phyloP scores from a whole-genome alignment of 1,140 invertebrate species.

The Euborellia annulipes region DNA sequence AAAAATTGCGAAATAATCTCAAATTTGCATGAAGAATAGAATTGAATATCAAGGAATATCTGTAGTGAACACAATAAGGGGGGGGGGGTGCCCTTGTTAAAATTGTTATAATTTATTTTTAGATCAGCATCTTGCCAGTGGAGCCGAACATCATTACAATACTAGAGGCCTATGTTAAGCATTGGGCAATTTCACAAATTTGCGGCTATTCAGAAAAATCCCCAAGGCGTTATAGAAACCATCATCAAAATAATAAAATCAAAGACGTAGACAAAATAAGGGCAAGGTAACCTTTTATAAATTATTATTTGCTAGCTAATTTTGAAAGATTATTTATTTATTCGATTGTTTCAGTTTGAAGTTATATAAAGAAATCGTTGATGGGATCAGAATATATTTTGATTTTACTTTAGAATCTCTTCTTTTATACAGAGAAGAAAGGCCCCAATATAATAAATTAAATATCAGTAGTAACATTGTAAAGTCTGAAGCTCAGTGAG shows the following conservation, averaged over 20 bases:
- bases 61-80: too few relatives aligned
- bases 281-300: constrained; percentile 18
- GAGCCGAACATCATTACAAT: constrained; percentile 48
- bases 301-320: too few relatives aligned
- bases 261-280: constrained; percentile 15
- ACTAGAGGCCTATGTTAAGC: constrained; percentile 54
- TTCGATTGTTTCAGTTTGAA: constrained; percentile 41
- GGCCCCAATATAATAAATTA: constrained; percentile 34
- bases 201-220: constrained; percentile 31
- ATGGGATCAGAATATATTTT: constrained; percentile 77
- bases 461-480: too few relatives aligned
- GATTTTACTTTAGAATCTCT: constrained; percentile 66
- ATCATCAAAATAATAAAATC: constrained; percentile 11
- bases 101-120: constrained; percentile 14
- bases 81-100: too few relatives aligned
- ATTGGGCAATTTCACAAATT: constrained; percentile 39
- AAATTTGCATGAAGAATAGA: too few relatives aligned
- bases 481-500: too few relatives aligned
- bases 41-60: too few relatives aligned
- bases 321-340: constrained; percentile 3
- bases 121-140: constrained; percentile 40
- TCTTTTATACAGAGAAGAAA: constrained; percentile 65
- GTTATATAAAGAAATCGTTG: constrained; percentile 69
- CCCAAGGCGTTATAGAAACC: constrained; percentile 16
- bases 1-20: too few relatives aligned